Percentiles rank a stretch among this genome's conserved stretches.
These are phyloP conservation scores for Bombus breviceps DNA, from an alignment of 1,140 invertebrate species.

Conservation along the genomic window DNA sequence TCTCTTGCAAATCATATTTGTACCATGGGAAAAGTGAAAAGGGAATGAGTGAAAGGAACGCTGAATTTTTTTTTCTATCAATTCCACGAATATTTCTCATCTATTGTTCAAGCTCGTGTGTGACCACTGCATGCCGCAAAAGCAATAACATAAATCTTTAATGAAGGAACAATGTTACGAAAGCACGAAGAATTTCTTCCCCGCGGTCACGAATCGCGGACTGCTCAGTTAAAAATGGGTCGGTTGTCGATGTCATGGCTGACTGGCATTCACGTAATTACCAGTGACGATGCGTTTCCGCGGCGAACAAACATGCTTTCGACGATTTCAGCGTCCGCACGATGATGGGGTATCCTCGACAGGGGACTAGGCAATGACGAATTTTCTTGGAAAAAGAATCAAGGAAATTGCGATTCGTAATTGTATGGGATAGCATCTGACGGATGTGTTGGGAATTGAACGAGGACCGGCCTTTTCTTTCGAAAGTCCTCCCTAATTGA, in stretches of 20 bases:
- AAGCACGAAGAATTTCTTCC: slow-evolving; percentile 52
- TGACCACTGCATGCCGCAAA: not conserved
- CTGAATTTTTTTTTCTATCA: not conserved
- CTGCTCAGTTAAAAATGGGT: slow-evolving; percentile 47
- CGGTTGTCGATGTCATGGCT: slow-evolving; percentile 57
- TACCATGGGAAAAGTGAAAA: not conserved
- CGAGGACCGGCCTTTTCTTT: slow-evolving; percentile 13
- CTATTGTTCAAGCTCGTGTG: not conserved
- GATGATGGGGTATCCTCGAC: slow-evolving; percentile 15
- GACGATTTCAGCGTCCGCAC: not conserved
- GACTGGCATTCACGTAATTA: slow-evolving; percentile 61
- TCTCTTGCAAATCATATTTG: not conserved
- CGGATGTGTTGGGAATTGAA: slow-evolving; percentile 49
- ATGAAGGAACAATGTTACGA: slow-evolving; percentile 26
- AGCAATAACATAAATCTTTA: slow-evolving; percentile 27
- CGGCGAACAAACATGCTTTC: slow-evolving; percentile 41
- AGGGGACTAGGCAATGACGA: slow-evolving; percentile 4
- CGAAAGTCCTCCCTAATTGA: slow-evolving; percentile 4
- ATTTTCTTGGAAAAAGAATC: slow-evolving; percentile 58
- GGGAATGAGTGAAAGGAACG: not conserved
- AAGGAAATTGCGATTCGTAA: slow-evolving; percentile 52
- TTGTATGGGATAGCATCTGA: slow-evolving; percentile 14
- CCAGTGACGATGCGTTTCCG: slow-evolving; percentile 62
- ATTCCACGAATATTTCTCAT: not conserved
- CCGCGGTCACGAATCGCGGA: not conserved